Evolutionary conservation across 2,113 vertebrate genomes (phyloP), one percentile per base, ranked within the genome.

Genomic region (Nerophis lumbriciformis): DNA sequence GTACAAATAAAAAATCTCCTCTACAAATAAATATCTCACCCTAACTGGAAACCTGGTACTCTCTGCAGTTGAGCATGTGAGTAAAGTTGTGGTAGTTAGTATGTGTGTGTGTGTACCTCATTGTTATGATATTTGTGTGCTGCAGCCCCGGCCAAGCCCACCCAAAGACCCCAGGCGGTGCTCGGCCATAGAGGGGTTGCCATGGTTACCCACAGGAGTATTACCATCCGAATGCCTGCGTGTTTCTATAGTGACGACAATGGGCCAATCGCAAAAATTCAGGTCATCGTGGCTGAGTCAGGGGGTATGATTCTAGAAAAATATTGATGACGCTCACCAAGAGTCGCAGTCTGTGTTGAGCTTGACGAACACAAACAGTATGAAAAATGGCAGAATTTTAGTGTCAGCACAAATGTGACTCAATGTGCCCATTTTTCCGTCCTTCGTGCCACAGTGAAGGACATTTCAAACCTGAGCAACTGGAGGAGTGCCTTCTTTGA

Each of bases 211-310:
- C 87, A 89, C 61, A 95, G 92, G 72, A 98, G 92, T 68, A 94
- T 99, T 83, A 92, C 91, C 3, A 93, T 99, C 83, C 88, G 76
- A 84, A 95, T 94, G 94, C 97, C 97, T 8, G 63, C 92, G 76
- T 99, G 97, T 85, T 98, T 94, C 84, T 99, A 95, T 81, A 95
- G 79, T 80, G 95, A 99, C 57, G 88, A 94, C 75, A 93, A 99
- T 16, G 97, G 97, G 28, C 95, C 95, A 67, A 96, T 99, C 63
- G 87, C 85, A 83, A 94, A 88, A 83, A 90, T 99, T 45, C 96
- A 98, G 88, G 91, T 99, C 86, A 94, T 99, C 76, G 93, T 96
- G 65, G 88, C 90, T 53, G 96, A 98, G 89, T 90, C 90, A 49
- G 93, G 91, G 91, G 96, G 97, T 99, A 94, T 39, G 80, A 75